Evolutionary conservation across 1,140 invertebrate species (phyloP).

Genomic region (Parasteatoda tepidariorum): DNA sequence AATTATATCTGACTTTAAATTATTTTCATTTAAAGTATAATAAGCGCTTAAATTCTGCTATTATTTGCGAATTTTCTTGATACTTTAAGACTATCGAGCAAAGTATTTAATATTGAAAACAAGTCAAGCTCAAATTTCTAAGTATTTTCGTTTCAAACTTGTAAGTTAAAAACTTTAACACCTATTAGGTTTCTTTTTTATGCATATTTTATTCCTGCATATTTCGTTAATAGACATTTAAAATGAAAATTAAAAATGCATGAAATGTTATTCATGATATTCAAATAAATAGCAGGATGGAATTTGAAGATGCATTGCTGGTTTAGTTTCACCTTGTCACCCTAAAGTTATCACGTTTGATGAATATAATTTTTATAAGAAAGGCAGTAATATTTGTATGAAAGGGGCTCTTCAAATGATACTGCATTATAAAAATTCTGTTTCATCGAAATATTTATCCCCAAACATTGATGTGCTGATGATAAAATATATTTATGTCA

Average conservation of each 20-base stretch:
- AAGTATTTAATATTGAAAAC: too few relatives aligned
- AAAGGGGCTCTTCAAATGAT: slow-evolving; percentile 36
- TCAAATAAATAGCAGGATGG: not conserved
- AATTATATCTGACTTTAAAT: too few relatives aligned
- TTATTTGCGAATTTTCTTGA: too few relatives aligned
- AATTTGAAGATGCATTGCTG: not conserved
- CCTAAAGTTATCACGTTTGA: not conserved
- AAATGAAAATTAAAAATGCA: not conserved
- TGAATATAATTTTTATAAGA: not conserved
- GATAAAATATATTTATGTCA: too few relatives aligned
- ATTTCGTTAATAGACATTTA: not conserved
- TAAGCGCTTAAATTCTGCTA: too few relatives aligned
- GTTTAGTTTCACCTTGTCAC: not conserved
- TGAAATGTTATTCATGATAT: not conserved
- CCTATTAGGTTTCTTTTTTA: not conserved
- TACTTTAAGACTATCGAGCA: too few relatives aligned
- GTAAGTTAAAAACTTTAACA: too few relatives aligned
- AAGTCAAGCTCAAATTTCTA: too few relatives aligned
- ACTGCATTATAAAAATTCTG: not conserved
- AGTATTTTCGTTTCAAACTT: too few relatives aligned
- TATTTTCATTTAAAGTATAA: too few relatives aligned
- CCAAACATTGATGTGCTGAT: too few relatives aligned
- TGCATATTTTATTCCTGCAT: not conserved
- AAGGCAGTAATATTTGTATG: slow-evolving; percentile 15
- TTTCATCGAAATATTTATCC: too few relatives aligned